Conservation (phyloP, 2,113 vertebrate genomes). For the Arvicanthis niloticus region DNA sequence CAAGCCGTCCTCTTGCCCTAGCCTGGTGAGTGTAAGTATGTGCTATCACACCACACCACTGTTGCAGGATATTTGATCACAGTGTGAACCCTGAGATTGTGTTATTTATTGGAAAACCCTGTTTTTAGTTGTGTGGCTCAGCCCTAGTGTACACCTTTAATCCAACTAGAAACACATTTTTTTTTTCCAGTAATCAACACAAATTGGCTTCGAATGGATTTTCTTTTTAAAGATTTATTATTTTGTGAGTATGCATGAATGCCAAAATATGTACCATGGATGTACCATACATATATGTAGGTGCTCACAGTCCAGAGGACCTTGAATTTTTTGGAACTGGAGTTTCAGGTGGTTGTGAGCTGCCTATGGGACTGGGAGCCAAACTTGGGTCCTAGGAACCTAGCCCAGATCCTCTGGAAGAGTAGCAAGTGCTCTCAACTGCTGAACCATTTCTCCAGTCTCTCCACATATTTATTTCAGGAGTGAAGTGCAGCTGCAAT, state of each 20-base stretch:
- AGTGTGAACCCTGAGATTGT: too few relatives aligned
- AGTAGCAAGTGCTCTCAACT: not conserved
- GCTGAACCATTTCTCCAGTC: not conserved
- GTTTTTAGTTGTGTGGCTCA: too few relatives aligned
- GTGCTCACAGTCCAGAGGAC: not conserved
- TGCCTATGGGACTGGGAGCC: not conserved
- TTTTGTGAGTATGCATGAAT: not conserved
- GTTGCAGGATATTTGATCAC: too few relatives aligned
- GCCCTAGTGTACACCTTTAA: too few relatives aligned
- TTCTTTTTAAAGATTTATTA: not conserved
- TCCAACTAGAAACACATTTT: too few relatives aligned
- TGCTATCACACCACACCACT: not conserved
- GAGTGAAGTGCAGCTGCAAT: not conserved
- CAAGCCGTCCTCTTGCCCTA: not conserved
- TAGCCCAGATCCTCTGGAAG: not conserved
- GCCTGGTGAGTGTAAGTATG: not conserved
- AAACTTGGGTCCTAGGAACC: not conserved
- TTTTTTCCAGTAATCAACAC: too few relatives aligned
- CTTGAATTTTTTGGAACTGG: not conserved
- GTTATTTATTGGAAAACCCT: too few relatives aligned
- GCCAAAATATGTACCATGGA: not conserved
- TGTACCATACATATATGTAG: not conserved
- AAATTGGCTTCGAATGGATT: not conserved
- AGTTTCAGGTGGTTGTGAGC: not conserved
- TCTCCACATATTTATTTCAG: not conserved